A percentile compares a stretch with the other conserved stretches of the same genome.
phyloP scores from a whole-genome alignment of 2,888 invertebrate genomes.

The Aphrophora alni region DNA sequence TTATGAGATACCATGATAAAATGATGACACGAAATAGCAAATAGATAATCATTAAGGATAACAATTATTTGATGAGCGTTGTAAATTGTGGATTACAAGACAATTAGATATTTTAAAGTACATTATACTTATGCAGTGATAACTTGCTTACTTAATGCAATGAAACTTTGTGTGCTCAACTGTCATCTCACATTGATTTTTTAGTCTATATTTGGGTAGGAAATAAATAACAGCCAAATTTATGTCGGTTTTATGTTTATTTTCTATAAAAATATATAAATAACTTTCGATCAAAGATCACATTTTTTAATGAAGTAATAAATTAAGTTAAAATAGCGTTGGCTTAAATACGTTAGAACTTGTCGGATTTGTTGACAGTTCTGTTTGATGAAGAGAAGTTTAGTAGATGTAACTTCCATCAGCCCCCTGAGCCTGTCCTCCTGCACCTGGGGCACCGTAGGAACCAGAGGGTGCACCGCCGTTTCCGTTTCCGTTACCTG shows the following conservation, averaged over 20 bases:
- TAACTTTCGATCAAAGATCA: neutral
- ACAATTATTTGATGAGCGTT: too few species aligned
- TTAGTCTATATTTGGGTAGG: too few species aligned
- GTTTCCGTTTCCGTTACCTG: constrained; percentile 2
- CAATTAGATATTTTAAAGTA: too few species aligned
- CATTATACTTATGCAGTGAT: too few species aligned
- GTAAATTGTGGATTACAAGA: too few species aligned
- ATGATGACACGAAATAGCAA: too few species aligned
- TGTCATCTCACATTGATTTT: too few species aligned
- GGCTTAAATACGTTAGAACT: neutral
- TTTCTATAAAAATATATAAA: constrained; percentile 3
- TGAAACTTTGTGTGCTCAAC: too few species aligned
- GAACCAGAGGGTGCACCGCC: constrained; percentile 12
- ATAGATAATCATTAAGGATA: too few species aligned
- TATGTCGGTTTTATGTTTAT: neutral
- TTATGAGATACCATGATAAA: too few species aligned
- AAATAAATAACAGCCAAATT: neutral
- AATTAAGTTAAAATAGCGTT: neutral
- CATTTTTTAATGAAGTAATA: neutral
- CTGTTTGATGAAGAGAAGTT: neutral
- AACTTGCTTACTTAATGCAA: too few species aligned
- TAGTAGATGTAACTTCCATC: constrained; percentile 39
- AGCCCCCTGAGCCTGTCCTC: constrained; percentile 23
- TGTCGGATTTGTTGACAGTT: neutral
- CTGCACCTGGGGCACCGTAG: constrained; percentile 21